Conservation (phyloP, 1,140 invertebrate genomes). For the Cotesia glomerata region DNA sequence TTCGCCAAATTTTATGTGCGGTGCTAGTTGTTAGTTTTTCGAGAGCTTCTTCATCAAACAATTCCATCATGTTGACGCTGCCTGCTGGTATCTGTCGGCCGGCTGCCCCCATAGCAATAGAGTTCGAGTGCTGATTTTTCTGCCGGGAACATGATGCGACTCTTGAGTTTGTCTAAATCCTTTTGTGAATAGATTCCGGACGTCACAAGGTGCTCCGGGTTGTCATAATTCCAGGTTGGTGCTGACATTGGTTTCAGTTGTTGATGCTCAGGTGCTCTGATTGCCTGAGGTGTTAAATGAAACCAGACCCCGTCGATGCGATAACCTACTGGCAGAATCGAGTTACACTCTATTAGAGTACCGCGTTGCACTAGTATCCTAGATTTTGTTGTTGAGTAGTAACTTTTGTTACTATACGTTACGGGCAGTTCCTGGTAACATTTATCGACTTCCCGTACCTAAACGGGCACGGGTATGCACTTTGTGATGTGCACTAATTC, state of each 20-base stretch:
- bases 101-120: not conserved
- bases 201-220: constrained; percentile 6
- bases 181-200: constrained; percentile 18
- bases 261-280: not conserved
- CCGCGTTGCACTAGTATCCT: constrained; percentile 15
- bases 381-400: constrained; percentile 18
- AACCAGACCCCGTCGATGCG: constrained; percentile 22
- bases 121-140: constrained; percentile 18
- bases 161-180: constrained; percentile 22
- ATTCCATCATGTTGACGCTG: not conserved
- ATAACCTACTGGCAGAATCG: constrained; percentile 11
- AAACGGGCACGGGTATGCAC: constrained; percentile 16
- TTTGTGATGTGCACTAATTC: constrained; percentile 32
- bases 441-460: not conserved
- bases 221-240: constrained; percentile 25
- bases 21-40: constrained; percentile 8
- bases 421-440: constrained; percentile 18
- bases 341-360: constrained; percentile 17
- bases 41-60: constrained; percentile 18
- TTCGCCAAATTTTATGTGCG: constrained; percentile 5
- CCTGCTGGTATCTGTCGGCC: not conserved
- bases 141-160: constrained; percentile 29
- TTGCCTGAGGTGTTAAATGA: not conserved
- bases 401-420: not conserved
- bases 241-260: not conserved